Base-by-base conservation (phyloP, 2,797 vertebrate genomes). In the Lagorchestes hirsutus region DNA sequence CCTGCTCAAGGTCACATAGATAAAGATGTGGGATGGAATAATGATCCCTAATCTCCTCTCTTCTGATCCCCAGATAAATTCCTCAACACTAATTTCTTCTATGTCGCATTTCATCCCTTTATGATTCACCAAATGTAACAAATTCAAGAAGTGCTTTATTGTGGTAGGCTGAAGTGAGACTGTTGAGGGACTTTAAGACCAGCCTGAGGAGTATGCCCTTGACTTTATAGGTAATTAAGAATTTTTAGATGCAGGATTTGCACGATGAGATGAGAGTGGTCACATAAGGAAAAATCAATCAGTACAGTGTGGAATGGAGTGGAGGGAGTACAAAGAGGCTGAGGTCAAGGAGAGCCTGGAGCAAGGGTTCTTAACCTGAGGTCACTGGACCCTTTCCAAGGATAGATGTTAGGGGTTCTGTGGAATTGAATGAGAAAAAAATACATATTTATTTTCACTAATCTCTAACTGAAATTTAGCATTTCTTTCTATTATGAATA, bases 161-260 rank as follows among this genome's bases (percentile, higher is more conserved):
- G 92, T 5, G 92, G 16, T 94, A 34, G 27, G 12, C 59, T 59
- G 31, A 46, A 54, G 12, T 90, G 55, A 91, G 58, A 92, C 31
- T 54, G 2, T 40, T 93, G 52, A 93, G 40, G 91, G 56, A 27
- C 5, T 34, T 87, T 54, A 94, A 74, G n/a, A 27, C 8, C 54
- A 93, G 6, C 2, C n/a, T 95, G 1, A 91, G 93, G 40, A 54
- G 16, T 82, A 93, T 91, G n/a, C 62, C 54, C 34, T 92, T 95
- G 87, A 92, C 16, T 93, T 31, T 95, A 56, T 56, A 22, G 10
- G 1, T 97, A 92, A 92, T 74, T 18, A 59, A 93, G 82, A 95
- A 31, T 24, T 58, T 62, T 18, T 54, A 57, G 95, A 92, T 94
- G 87, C 74, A 27, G 74, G 3, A 59, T 54, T 90, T 27, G 31